Evolutionary conservation across 2,113 vertebrate genomes (phyloP), one percentile per base, ranked within the genome.

Genomic region (Cryptotis parvus): DNA sequence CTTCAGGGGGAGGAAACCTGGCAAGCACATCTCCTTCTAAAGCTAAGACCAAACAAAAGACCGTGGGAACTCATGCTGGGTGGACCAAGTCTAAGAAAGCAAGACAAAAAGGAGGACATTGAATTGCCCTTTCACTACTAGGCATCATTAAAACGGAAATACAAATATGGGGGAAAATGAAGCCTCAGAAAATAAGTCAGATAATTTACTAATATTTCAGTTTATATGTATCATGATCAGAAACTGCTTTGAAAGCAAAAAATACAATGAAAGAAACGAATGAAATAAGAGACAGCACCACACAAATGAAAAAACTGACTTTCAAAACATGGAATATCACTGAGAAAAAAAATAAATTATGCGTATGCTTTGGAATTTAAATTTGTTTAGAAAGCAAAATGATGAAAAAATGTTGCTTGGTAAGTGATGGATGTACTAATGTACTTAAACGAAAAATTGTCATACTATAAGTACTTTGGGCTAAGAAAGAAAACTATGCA

Each of bases 201-300:
- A 26, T n/a, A 18, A 15, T 79, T 70, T 69, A 78, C 33, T 49
- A 88, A 18, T 27, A 10, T 65, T 49, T 55, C 43, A 72, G 41
- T 43, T 89, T 79, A 37, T 76, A 9, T 65, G 26, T 55, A n/a
- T 49, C 39, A 80, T 41, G 35, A 77, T 69, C 76, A 84, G 39
- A 58, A 76, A 33, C 87, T n/a, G 84, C 88, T 91, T 37, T 63
- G 65, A 90, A 84, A 89, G 84, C 63, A 66, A 90, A 89, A n/a
- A 92, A 83, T 79, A 74, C 85, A 90, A 70, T 73, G 81, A 91
- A 90, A 90, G 22, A 81, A 91, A 92, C 87, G 66, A 84, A 94
- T 81, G 76, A 72, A 69, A 58, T 22, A 58, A 49, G 84, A 75
- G 79, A 86, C 39, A 76, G 41, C 73, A 94, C 31, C n/a, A 88